These are phyloP conservation scores for Lophius americanus DNA, from an alignment of 2,797 vertebrate species.

Conservation along the genomic window DNA sequence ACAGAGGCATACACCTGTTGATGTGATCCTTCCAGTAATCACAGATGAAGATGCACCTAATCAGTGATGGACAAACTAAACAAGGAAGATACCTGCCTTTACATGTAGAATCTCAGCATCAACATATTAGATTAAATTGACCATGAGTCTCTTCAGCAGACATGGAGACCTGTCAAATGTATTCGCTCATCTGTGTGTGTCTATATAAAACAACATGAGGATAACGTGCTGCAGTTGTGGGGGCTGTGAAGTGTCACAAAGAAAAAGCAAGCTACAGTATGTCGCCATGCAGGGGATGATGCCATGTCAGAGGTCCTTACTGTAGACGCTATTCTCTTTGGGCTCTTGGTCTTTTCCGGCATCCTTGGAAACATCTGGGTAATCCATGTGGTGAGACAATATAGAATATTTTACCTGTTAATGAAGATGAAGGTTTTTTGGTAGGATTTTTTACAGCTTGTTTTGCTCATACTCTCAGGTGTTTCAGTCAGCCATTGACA, in stretches of 20 bases:
- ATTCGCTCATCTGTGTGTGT: conserved; percentile 17
- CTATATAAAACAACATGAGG: conserved; percentile 49
- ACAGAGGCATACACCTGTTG: not conserved
- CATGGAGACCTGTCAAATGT: conserved; percentile 16
- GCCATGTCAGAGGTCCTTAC: conserved; percentile 78
- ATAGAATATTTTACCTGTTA: not conserved
- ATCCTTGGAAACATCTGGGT: conserved; percentile 85
- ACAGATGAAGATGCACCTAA: conserved; percentile 3
- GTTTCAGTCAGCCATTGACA: conserved; percentile 70
- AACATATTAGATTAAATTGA: conserved; percentile 59
- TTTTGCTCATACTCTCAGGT: conserved; percentile 64
- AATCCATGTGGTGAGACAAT: conserved; percentile 80
- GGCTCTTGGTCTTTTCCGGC: conserved; percentile 81
- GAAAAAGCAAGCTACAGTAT: conserved; percentile 10
- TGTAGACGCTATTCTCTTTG: conserved; percentile 80
- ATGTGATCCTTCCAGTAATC: conserved; percentile 8
- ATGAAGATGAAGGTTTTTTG: not conserved
- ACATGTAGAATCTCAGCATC: conserved; percentile 40
- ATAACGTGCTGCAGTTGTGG: not conserved
- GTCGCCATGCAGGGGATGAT: conserved; percentile 39
- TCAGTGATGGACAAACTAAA: conserved; percentile 20
- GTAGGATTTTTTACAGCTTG: conserved; percentile 16
- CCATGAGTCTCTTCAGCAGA: conserved; percentile 65
- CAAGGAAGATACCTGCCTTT: conserved; percentile 48
- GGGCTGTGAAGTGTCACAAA: conserved; percentile 11